These are phyloP conservation scores for Macroglossus sobrinus DNA, from an alignment of 2,113 vertebrate genomes.

Conservation along the genomic window DNA sequence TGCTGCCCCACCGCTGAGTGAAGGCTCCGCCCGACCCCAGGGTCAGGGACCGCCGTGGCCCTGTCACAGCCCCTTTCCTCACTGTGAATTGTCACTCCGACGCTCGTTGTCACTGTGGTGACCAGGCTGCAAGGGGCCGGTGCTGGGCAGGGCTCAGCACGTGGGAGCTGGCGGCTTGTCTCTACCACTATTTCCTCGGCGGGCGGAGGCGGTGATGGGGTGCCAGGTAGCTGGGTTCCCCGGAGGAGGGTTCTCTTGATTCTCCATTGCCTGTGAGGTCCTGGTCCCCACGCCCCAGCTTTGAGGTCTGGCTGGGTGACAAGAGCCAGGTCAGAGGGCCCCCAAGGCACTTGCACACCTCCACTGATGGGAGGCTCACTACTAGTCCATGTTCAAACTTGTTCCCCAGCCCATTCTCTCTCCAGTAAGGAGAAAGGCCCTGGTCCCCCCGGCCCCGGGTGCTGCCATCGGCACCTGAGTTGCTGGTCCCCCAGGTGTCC, in stretches of 20 bases:
- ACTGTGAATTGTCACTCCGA: accelerated
- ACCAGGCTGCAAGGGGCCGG: too few species aligned
- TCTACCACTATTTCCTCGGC: neutral
- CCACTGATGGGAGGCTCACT: neutral
- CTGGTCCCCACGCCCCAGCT: neutral
- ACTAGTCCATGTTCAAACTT: accelerated
- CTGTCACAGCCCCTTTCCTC: accelerated
- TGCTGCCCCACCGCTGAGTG: neutral
- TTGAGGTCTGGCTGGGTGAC: neutral
- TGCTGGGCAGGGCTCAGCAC: too few species aligned
- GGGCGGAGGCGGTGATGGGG: accelerated
- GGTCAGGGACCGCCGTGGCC: neutral
- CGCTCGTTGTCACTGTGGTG: too few species aligned
- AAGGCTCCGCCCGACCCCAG: neutral
- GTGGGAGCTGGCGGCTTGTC: accelerated
- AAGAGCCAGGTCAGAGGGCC: neutral
- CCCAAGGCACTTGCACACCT: too few species aligned
- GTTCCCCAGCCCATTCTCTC: neutral
- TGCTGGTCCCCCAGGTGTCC: too few species aligned
- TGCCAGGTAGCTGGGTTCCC: neutral
- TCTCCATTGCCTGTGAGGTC: neutral
- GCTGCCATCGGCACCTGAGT: neutral
- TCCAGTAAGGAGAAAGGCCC: too few species aligned
- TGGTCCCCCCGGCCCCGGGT: accelerated
- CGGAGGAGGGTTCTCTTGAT: neutral